Conservation (phyloP, 2,113 vertebrate genomes). For the Amazona guildingii region DNA sequence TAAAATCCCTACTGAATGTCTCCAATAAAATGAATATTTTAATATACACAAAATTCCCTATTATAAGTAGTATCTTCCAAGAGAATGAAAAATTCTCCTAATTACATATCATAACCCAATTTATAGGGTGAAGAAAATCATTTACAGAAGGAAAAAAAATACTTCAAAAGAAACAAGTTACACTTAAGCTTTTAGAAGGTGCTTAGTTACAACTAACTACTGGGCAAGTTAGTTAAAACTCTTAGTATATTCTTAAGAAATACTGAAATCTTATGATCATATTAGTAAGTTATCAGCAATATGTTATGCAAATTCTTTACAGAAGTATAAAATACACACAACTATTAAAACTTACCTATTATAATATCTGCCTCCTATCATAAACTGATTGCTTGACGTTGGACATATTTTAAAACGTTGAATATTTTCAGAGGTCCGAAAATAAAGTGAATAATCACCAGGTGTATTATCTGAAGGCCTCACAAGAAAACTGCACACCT, state of each 20-base stretch:
- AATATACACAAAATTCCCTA: background rate
- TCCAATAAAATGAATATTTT: slow-evolving; percentile 3
- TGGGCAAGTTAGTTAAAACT: slow-evolving; percentile 7
- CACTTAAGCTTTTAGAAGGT: background rate
- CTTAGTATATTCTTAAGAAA: background rate
- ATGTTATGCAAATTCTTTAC: background rate
- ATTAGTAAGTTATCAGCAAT: background rate
- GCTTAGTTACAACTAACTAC: background rate
- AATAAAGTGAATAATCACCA: slow-evolving; percentile 98
- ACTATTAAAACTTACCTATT: slow-evolving; percentile 84
- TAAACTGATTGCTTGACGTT: slow-evolving; percentile 96
- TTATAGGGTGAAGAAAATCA: background rate
- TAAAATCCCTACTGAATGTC: background rate
- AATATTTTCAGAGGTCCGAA: slow-evolving; percentile 97
- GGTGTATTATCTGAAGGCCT: slow-evolving; percentile 98
- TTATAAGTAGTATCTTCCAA: background rate
- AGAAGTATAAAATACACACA: background rate
- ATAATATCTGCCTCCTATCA: slow-evolving; percentile 99
- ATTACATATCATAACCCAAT: slow-evolving; percentile 5
- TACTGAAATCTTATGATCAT: background rate
- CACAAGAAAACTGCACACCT: slow-evolving; percentile 95
- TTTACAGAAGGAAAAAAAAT: background rate
- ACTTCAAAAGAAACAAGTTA: slow-evolving; percentile 1
- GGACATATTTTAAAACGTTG: slow-evolving; percentile 99
- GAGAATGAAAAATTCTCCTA: background rate